Evolutionary conservation across 2,888 invertebrate genomes (phyloP), one percentile per base, ranked within the genome.

Genomic region (Andrena chrysosceles): DNA sequence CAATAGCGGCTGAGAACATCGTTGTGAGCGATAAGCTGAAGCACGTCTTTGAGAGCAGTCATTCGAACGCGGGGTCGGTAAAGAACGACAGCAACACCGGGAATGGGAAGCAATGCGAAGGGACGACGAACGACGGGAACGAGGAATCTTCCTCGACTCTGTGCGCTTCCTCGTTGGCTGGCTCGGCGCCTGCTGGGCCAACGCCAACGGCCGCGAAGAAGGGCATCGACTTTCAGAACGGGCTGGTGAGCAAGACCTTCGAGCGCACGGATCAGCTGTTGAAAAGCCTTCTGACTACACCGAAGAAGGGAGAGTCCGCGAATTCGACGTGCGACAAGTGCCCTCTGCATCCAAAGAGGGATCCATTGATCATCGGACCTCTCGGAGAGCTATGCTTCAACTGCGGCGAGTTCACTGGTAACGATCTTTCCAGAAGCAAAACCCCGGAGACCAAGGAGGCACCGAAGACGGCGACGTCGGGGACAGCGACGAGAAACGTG

Each of bases 401-500:
- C 75, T 91, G 91, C 69, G 91, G 89, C 10, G 91, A 91, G 56
- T 92, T 91, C 48, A 89, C 88, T 0, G 90, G 88, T 0, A 82
- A 79, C n/a, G 90, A 90, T 29, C 29, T 86, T 2, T 8, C 73
- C 0, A 56, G n/a, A 2, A 81, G 79, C 16, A 90, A 90, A 69
- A 77, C 88, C 0, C 74, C 86, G 1, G 86, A 87, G 7, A n/a
- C 35, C 1, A 77, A 16, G 6, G 52, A 42, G 4, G 16, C 42
- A 1, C 42, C 42, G 42, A 42, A 42, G 16, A 16, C 42, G 42
- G 42, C 13, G 42, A 42, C 42, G 0, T 13, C 42, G 13, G 42
- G 1, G 13, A 29, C 85, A 93, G 94, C 69, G 7, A 23, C 80
- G 0, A 77, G 63, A 94, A 95, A 95, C 94, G 33, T 95, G 85